Conservation (phyloP, 2,113 vertebrate species). For the Halcyon malimbica region DNA sequence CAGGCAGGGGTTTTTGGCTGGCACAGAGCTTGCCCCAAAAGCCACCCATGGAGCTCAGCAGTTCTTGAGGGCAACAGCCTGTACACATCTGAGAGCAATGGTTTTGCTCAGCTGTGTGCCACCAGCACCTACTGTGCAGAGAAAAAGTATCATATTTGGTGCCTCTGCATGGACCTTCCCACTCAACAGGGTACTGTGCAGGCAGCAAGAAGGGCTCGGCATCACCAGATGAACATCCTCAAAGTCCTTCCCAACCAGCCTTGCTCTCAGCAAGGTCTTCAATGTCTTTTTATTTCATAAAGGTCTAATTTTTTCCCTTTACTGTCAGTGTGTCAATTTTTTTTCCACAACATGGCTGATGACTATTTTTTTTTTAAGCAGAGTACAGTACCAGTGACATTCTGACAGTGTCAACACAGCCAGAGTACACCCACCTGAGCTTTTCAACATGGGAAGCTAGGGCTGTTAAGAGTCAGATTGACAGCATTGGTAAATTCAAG, state of each 20-base stretch:
- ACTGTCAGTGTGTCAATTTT: constrained; percentile 43
- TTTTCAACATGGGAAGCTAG: constrained; percentile 3
- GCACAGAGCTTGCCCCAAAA: not conserved
- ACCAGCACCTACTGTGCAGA: not conserved
- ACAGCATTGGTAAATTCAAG: constrained; percentile 28
- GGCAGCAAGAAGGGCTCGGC: not conserved
- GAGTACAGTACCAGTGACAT: constrained; percentile 16
- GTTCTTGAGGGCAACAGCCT: not conserved
- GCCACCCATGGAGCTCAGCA: not conserved
- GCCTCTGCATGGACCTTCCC: not conserved
- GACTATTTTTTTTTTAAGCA: constrained; percentile 33
- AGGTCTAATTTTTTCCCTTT: constrained; percentile 10
- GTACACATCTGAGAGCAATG: not conserved
- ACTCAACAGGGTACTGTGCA: rapidly evolving
- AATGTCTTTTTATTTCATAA: not conserved
- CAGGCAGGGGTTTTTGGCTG: not conserved
- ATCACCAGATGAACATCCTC: not conserved
- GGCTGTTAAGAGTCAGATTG: constrained; percentile 41
- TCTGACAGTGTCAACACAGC: constrained; percentile 42
- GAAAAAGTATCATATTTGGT: not conserved
- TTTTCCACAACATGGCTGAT: not conserved
- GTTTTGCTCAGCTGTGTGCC: rapidly evolving
- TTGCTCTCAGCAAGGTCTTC: not conserved
- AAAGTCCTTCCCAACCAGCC: not conserved
- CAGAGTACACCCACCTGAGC: constrained; percentile 40